Percentiles rank a stretch among this genome's conserved stretches.
Evolutionary conservation across 2,888 invertebrate species (phyloP).

Genomic region (Sesamia inferens): DNA sequence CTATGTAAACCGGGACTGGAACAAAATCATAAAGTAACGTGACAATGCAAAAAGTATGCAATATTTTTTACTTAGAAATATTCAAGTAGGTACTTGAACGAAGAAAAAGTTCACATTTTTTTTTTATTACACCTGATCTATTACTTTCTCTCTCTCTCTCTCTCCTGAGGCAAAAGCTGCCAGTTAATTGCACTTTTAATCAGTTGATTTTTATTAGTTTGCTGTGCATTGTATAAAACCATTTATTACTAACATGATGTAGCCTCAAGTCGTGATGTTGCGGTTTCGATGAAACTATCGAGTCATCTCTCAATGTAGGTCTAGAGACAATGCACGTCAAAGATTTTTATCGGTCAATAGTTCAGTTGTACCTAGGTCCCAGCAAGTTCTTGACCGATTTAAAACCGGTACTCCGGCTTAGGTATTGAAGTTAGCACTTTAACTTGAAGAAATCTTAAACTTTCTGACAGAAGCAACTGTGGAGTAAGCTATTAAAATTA

Average conservation of each 20-base stretch:
- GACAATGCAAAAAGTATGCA: constrained; percentile 51
- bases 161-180: not conserved
- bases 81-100: constrained; percentile 18
- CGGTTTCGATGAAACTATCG: constrained; percentile 34
- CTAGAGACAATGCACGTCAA: constrained; percentile 11
- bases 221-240: constrained; percentile 1
- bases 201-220: constrained; percentile 9
- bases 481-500: constrained; percentile 1
- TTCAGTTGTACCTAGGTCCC: constrained; percentile 7
- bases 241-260: constrained; percentile 2
- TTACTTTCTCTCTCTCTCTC: constrained; percentile 40
- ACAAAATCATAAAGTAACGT: constrained; percentile 46
- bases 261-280: constrained; percentile 24
- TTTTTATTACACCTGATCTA: constrained; percentile 1
- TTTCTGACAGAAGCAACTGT: constrained; percentile 4
- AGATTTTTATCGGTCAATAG: constrained; percentile 50
- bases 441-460: constrained; percentile 31
- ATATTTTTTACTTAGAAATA: constrained; percentile 40
- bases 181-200: constrained; percentile 12
- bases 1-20: constrained; percentile 52
- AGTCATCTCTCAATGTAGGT: constrained; percentile 41
- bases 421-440: constrained; percentile 33
- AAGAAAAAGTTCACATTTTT: constrained; percentile 19
- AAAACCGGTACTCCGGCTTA: constrained; percentile 42
- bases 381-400: constrained; percentile 6